Evolutionary conservation across 2,113 vertebrate genomes (phyloP), one percentile per base, ranked within the genome.

Genomic region (Pteruthius melanotis): DNA sequence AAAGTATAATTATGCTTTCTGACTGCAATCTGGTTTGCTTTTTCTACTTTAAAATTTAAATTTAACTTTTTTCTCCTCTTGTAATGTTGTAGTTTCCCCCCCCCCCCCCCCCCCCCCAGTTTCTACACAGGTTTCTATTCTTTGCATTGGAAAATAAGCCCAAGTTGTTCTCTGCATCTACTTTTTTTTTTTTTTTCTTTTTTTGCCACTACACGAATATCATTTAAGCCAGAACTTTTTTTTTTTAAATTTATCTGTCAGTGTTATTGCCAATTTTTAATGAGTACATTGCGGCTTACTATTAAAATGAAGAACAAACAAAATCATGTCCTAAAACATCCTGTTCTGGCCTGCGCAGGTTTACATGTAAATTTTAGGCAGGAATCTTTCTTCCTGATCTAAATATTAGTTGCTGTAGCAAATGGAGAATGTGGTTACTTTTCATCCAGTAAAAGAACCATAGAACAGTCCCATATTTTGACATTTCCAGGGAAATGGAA

Each of bases 231-330:
- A 76, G 21, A 82, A 49, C 11, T 35, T 7, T 70, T 15, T 44
- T 1, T 15, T 44, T 81, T 66, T 11, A 10, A 84, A 70, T 47
- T 27, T 84, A 68, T 61, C 17, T 64, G 6, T 72, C 2, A 72
- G 8, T 56, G 13, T 91, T 85, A 65, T 81, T 96, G 74, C 81
- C 93, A 94, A 31, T 69, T 57, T 85, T 89, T 82, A 94, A 79
- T 87, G 75, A 83, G 24, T 76, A 81, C 49, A 57, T 72, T 71
- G 59, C 59, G n/a, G 40, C 57, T 90, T 71, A 39, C 65, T 85
- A 50, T 87, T 87, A 91, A 87, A 85, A 40, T 78, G 64, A 89
- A 79, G 70, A 89, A 91, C 77, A 89, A 95, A 94, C 80, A 91
- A 89, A 84, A 82, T 75, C n/a, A 22, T 89, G 56, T 79, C 80